Base-by-base conservation (phyloP, 1,140 invertebrate species). In the Lasaia peninsularis region DNA sequence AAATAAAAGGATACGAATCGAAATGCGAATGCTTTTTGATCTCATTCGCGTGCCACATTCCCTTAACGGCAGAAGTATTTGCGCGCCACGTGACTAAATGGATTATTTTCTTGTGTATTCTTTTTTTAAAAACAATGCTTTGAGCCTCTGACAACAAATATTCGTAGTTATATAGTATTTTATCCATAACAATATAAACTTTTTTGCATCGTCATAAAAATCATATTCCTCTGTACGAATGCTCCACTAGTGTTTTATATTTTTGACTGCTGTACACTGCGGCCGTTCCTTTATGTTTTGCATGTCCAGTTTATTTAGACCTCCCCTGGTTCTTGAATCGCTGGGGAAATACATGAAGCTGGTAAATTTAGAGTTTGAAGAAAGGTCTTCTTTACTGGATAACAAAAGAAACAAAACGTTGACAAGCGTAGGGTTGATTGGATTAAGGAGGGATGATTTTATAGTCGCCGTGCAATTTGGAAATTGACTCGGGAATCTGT, bases 401-500 rank as follows among this genome's bases (percentile, higher is more conserved):
- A 77, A 76, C 73, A 77, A 60, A 77, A 64, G 69, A 76, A 86
- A 86, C 82, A 85, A 88, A 88, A 86, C 75, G 85, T 84, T 86
- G 81, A 85, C 81, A 86, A 79, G 79, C 70, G 69, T 72, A 63
- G 78, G 79, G 79, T 83, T 77, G 82, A 88, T 86, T 74, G 82
- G 75, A 86, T 88, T 85, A 88, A 75, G 80, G 80, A 80, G 85
- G 85, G 84, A 86, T 84, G 77, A 81, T 76, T 84, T 85, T 82
- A 87, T 80, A 73, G 74, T 83, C 71, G 75, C 69, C 62, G 67
- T 64, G 77, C 85, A 82, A 84, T 88, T 88, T 88, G 73, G 72
- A 88, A 81, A 88, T 88, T 88, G 83, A 84, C 80, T 86, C 60
- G 56, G 76, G 67, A 80, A 85, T 88, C 80, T 86, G 85, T 84